These are phyloP conservation scores for Syrrhaptes paradoxus DNA, from an alignment of 2,113 vertebrate species.

Conservation along the genomic window DNA sequence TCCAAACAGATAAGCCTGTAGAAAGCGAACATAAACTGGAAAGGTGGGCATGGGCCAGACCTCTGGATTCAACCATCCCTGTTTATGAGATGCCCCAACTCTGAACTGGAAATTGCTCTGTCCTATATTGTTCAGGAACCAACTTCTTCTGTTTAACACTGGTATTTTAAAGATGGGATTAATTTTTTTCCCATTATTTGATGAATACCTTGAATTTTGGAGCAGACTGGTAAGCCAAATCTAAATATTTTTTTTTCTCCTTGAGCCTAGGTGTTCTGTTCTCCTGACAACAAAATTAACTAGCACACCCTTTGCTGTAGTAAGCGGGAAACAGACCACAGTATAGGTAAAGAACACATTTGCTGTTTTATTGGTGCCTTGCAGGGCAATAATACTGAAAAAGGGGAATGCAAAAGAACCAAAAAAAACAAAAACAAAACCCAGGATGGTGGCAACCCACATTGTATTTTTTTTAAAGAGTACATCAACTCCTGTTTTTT, in stretches of 20 bases:
- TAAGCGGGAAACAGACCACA: conserved; percentile 81
- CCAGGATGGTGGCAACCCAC: conserved; percentile 93
- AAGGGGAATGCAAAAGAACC: conserved; percentile 89
- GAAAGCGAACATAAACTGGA: neutral
- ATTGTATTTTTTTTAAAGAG: conserved; percentile 87
- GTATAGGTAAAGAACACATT: conserved; percentile 93
- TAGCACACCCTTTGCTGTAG: neutral
- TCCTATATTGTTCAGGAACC: rapidly evolving
- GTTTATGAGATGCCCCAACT: rapidly evolving
- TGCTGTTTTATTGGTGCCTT: conserved; percentile 99
- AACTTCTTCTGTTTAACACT: neutral
- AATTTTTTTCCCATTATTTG: neutral
- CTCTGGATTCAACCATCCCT: neutral
- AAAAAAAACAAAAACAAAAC: conserved; percentile 50
- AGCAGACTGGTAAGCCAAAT: neutral
- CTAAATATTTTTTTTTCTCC: neutral
- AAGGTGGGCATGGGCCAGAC: neutral
- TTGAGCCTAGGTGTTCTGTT: neutral
- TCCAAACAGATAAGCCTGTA: neutral
- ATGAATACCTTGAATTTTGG: neutral
- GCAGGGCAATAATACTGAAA: conserved; percentile 99
- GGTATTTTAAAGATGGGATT: neutral
- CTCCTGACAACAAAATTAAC: neutral
- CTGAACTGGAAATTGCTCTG: neutral
- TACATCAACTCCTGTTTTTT: conserved; percentile 89